A percentile compares a stretch with the other conserved stretches of the same genome.
Conservation (phyloP, 2,797 vertebrate species). For the Prunella strophiata region DNA sequence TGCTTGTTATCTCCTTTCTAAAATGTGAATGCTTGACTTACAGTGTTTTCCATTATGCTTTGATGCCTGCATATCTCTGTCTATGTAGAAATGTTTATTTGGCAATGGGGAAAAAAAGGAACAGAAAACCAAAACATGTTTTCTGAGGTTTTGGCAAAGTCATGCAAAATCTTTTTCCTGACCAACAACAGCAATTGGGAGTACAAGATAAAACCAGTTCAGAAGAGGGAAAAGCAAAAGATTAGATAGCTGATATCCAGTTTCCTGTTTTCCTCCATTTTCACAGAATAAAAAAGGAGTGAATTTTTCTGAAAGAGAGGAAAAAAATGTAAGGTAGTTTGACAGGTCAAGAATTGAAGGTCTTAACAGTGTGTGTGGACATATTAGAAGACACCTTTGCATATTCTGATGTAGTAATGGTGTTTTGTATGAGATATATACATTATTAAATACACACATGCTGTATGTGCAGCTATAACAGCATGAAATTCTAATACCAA, state of each 20-base stretch:
- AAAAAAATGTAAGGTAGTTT: neutral
- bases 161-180: neutral
- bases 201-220: neutral
- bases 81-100: neutral
- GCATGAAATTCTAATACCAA: neutral
- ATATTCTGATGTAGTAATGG: neutral
- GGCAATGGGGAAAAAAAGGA: fast-evolving
- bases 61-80: neutral
- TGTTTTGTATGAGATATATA: neutral
- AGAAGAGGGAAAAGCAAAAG: neutral
- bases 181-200: neutral
- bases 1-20: neutral
- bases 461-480: neutral
- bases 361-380: neutral
- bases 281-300: neutral
- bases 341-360: neutral
- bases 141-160: neutral
- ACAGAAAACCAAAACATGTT: neutral
- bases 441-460: neutral
- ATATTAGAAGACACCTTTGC: neutral
- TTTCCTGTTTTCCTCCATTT: conserved; percentile 7
- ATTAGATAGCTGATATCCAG: neutral
- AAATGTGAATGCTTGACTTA: neutral
- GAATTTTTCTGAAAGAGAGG: conserved; percentile 1
- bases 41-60: neutral